These are phyloP conservation scores for Miopithecus talapoin DNA, from an alignment of 2,797 vertebrate species.

Conservation along the genomic window DNA sequence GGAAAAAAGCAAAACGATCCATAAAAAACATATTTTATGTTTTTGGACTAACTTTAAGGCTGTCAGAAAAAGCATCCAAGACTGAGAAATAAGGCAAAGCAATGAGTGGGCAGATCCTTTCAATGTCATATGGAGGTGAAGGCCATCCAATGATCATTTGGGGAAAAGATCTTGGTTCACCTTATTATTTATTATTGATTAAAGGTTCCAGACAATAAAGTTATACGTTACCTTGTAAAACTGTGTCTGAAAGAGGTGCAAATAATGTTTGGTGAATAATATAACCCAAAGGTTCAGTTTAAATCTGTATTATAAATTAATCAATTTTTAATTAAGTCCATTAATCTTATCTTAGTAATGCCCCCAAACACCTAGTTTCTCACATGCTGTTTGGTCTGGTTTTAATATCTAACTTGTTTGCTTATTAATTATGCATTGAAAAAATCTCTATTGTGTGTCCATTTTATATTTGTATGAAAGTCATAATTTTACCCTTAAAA, in stretches of 20 bases:
- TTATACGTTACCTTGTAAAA: neutral
- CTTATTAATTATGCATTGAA: neutral
- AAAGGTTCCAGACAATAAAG: neutral
- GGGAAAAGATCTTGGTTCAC: neutral
- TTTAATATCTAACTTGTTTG: neutral
- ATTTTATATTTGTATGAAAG: neutral
- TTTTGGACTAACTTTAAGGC: neutral
- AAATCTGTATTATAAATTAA: slow-evolving; percentile 18
- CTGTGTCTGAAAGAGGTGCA: neutral
- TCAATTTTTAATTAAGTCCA: neutral
- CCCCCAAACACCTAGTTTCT: neutral
- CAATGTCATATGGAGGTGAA: neutral
- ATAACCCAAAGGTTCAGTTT: neutral
- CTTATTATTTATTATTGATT: neutral
- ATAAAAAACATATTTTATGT: neutral
- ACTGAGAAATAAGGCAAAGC: neutral
- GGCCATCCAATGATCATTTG: neutral
- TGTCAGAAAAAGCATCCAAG: neutral
- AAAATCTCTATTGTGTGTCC: neutral
- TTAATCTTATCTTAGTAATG: slow-evolving; percentile 13
- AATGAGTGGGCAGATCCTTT: neutral
- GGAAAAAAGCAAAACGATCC: neutral
- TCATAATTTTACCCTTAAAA: slow-evolving; percentile 20
- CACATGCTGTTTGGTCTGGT: neutral
- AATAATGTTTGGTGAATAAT: neutral